Percentiles rank a stretch among this genome's conserved stretches.
Conservation (phyloP, 2,113 vertebrate genomes). For the Psilopsiagon aurifrons region DNA sequence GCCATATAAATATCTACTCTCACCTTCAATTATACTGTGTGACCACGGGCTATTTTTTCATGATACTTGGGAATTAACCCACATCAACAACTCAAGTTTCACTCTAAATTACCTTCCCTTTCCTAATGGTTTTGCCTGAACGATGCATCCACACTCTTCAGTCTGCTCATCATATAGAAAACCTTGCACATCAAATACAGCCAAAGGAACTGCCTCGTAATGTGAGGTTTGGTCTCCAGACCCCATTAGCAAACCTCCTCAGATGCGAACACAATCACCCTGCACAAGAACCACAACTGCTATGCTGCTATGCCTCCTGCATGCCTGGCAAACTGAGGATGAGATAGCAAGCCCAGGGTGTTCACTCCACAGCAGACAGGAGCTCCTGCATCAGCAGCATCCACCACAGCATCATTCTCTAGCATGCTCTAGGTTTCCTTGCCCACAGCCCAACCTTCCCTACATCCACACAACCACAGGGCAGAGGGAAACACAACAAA, state of each 20-base stretch:
- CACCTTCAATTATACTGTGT: not conserved
- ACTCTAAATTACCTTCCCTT: not conserved
- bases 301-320: rapidly evolving
- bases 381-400: not conserved
- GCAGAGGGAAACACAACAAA: not conserved
- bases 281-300: rapidly evolving
- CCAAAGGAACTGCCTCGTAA: not conserved
- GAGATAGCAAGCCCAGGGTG: not conserved
- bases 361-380: rapidly evolving
- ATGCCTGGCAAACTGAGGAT: rapidly evolving
- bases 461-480: rapidly evolving
- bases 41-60: not conserved
- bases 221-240: not conserved
- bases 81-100: not conserved
- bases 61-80: not conserved
- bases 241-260: not conserved
- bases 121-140: not conserved
- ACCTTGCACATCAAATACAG: not conserved
- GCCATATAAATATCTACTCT: not conserved
- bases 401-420: not conserved
- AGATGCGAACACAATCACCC: not conserved
- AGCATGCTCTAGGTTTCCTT: not conserved
- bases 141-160: not conserved
- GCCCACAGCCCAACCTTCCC: not conserved
- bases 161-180: not conserved